These are phyloP conservation scores for Campoletis raptor DNA, from an alignment of 2,888 invertebrate genomes.

Conservation along the genomic window DNA sequence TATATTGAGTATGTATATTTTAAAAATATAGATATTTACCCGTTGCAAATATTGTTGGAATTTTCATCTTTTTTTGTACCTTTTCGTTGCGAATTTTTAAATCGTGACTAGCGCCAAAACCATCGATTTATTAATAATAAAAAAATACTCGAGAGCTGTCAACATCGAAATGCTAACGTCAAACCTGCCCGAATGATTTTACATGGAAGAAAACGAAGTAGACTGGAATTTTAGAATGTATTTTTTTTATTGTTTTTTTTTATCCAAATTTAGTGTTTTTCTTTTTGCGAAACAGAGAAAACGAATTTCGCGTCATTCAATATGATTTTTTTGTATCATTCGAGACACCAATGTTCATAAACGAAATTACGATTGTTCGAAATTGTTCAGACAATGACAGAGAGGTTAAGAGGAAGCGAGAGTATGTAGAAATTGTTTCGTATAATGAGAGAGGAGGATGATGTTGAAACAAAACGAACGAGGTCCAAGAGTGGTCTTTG, in stretches of 20 bases:
- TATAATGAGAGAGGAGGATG: conserved; percentile 78
- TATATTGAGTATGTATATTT: conserved; percentile 80
- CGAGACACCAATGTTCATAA: neutral
- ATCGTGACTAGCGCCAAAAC: too few relatives aligned
- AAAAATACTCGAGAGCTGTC: too few relatives aligned
- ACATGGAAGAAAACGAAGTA: neutral
- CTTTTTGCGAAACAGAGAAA: neutral
- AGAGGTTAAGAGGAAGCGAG: conserved; percentile 63
- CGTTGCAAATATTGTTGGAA: conserved; percentile 68
- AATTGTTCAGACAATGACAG: conserved; percentile 49
- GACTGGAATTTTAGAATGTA: neutral
- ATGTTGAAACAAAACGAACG: conserved; percentile 77
- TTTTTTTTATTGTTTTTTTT: neutral
- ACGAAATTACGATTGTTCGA: neutral
- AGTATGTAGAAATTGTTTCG: conserved; percentile 78
- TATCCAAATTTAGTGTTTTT: neutral
- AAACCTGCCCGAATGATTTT: neutral
- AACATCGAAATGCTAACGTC: neutral
- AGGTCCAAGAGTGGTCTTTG: conserved; percentile 75
- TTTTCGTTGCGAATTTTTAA: neutral
- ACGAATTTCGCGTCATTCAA: neutral
- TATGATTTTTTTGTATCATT: neutral
- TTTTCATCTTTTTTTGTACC: neutral
- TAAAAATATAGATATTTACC: conserved; percentile 75
- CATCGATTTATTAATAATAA: too few relatives aligned